These are phyloP conservation scores for Drosophila subobscura DNA, from an alignment of 1,140 invertebrate species.

Conservation along the genomic window DNA sequence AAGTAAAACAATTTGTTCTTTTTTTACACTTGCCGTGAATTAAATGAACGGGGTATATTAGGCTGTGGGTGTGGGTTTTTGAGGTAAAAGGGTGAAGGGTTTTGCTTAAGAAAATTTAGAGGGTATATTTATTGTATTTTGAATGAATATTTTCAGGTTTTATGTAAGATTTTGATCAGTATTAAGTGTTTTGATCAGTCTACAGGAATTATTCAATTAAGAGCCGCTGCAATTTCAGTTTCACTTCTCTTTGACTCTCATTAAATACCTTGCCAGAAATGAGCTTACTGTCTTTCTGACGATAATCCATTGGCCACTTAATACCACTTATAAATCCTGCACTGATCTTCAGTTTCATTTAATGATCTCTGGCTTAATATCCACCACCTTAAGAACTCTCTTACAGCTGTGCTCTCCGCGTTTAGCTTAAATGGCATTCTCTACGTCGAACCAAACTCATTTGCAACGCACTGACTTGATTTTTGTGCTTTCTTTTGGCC, in stretches of 20 bases:
- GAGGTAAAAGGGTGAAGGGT: not conserved
- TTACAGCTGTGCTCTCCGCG: not conserved
- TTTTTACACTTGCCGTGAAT: conserved; percentile 50
- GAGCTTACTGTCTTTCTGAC: no score
- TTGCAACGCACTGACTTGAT: conserved; percentile 32
- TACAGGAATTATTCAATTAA: no score
- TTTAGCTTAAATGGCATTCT: conserved; percentile 35
- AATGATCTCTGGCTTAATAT: no score
- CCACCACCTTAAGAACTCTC: not conserved
- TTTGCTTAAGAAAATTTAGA: not conserved
- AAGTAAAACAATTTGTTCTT: conserved; percentile 81
- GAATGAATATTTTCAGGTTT: no score
- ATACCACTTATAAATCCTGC: no score
- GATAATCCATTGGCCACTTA: no score
- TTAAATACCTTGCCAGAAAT: no score
- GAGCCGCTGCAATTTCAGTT: no score
- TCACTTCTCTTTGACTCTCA: no score
- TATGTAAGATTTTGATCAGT: no score
- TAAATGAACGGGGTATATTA: conserved; percentile 29
- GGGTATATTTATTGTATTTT: not conserved
- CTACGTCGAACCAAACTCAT: conserved; percentile 48
- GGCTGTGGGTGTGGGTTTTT: conserved; percentile 1
- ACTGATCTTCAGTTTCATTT: no score
- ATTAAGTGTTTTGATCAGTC: no score
- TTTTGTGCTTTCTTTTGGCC: conserved; percentile 34